These are phyloP conservation scores for Orcinus orca DNA, from an alignment of 2,113 vertebrate species.

Conservation along the genomic window DNA sequence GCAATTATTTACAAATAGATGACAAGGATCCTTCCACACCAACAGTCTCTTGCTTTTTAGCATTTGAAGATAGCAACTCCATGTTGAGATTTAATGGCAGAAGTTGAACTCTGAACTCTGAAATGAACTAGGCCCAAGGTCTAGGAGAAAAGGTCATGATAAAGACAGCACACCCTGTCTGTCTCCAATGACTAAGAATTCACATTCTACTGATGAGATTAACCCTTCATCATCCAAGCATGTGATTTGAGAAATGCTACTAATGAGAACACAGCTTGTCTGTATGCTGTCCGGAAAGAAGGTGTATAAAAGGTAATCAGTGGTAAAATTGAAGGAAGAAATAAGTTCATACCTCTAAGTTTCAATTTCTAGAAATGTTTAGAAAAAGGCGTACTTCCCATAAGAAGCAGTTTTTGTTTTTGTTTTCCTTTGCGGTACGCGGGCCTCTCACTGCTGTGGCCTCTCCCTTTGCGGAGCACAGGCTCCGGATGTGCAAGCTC, in stretches of 20 bases:
- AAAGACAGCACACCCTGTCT: not conserved
- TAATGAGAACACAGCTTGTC: not conserved
- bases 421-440: no score
- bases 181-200: constrained; percentile 6
- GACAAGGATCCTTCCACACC: not conserved
- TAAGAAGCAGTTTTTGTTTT: not conserved
- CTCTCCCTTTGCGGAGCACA: no score
- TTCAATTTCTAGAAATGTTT: constrained; percentile 11
- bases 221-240: not conserved
- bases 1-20: not conserved
- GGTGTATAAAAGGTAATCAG: not conserved
- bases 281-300: not conserved
- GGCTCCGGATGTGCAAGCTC: accelerated
- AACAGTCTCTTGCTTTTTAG: not conserved
- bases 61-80: not conserved
- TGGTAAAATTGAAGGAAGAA: not conserved
- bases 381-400: not conserved
- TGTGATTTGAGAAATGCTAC: not conserved
- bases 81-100: not conserved
- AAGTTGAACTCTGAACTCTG: not conserved
- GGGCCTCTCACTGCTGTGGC: no score
- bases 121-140: not conserved
- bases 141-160: not conserved
- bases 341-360: not conserved
- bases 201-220: not conserved